Evolutionary conservation across 2,888 invertebrate genomes (phyloP).

Genomic region (Machimus rusticus): DNA sequence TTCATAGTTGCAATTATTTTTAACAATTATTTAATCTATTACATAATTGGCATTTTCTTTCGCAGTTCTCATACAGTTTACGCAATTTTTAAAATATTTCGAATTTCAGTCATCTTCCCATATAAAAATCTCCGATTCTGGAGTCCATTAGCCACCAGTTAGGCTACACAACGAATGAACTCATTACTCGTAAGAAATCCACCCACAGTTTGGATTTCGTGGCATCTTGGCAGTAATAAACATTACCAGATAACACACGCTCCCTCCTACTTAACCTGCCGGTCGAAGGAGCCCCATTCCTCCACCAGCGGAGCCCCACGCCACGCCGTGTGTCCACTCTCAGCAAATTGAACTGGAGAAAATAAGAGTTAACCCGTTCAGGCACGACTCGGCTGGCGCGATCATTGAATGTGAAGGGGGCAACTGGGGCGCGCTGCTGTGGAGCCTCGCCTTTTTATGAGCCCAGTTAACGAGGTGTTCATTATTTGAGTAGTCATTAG

Average conservation of each 20-base stretch:
- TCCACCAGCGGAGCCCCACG: background rate
- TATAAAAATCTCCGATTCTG: background rate
- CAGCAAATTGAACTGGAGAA: background rate
- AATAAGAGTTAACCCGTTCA: conserved; percentile 8
- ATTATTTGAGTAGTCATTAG: conserved; percentile 29
- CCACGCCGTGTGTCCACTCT: background rate
- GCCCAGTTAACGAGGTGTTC: conserved; percentile 9
- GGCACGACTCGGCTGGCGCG: background rate
- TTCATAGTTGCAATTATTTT: too few species aligned
- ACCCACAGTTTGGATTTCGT: background rate
- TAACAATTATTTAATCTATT: too few species aligned
- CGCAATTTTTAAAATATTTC: background rate
- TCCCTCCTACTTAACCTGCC: background rate
- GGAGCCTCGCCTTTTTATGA: background rate
- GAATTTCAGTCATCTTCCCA: background rate
- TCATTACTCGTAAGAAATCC: background rate
- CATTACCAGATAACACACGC: background rate
- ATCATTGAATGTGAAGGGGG: background rate
- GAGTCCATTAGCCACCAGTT: background rate
- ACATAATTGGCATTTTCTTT: too few species aligned
- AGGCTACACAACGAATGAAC: background rate
- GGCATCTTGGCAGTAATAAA: background rate
- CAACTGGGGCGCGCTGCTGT: background rate
- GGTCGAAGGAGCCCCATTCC: background rate
- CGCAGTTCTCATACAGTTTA: too few species aligned